Percentiles rank a stretch among this genome's conserved stretches.
phyloP scores from a whole-genome alignment of 2,888 invertebrate genomes.

The Drosophila prostipennis region DNA sequence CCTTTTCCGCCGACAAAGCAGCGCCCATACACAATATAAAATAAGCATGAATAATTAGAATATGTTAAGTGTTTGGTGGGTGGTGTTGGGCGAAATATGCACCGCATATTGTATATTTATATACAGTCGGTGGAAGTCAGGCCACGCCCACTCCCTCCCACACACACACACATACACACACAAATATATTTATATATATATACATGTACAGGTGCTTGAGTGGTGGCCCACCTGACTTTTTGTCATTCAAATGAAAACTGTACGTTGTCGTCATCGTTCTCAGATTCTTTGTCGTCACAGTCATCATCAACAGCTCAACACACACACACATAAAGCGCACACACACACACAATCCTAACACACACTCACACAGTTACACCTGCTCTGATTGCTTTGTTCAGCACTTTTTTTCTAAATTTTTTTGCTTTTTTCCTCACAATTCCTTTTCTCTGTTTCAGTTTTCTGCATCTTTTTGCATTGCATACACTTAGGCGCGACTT shows the following conservation, averaged over 20 bases:
- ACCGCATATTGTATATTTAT: constrained; percentile 53
- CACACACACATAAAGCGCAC: constrained; percentile 20
- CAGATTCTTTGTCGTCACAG: constrained; percentile 48
- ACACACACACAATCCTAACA: constrained; percentile 17
- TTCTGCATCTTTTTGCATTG: constrained; percentile 73
- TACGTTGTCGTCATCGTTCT: constrained; percentile 65
- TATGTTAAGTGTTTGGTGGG: constrained; percentile 82
- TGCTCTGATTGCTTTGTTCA: constrained; percentile 78
- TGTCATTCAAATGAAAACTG: constrained; percentile 82
- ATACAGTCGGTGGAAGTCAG: constrained; percentile 47
- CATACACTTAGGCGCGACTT: constrained; percentile 77
- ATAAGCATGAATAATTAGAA: constrained; percentile 83
- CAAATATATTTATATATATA: neutral
- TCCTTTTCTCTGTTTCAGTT: constrained; percentile 57
- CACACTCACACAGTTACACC: constrained; percentile 48
- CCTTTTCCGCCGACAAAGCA: constrained; percentile 30
- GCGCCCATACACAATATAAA: constrained; percentile 74
- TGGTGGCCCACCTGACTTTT: constrained; percentile 80
- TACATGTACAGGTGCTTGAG: constrained; percentile 60
- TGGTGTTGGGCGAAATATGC: constrained; percentile 15
- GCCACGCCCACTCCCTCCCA: constrained; percentile 65
- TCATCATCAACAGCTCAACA: constrained; percentile 49
- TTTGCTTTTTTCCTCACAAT: constrained; percentile 65
- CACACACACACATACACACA: neutral
- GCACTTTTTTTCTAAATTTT: constrained; percentile 30